phyloP scores from a whole-genome alignment of 1,140 invertebrate species.

The Rhyacophila brunnea region DNA sequence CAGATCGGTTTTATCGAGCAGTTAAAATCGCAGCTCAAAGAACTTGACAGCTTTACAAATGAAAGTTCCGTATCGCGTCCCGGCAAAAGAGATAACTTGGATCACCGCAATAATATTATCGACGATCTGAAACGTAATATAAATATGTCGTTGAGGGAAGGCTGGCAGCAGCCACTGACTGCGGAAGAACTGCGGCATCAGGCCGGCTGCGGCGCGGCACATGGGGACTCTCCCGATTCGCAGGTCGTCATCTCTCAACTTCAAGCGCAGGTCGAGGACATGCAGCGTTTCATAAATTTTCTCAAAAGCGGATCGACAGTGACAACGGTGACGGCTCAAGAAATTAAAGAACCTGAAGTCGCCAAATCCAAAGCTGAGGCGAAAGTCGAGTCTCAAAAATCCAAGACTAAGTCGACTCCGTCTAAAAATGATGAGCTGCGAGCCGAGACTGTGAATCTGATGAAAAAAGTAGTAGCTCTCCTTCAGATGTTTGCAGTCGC shows the following conservation, averaged over 20 bases:
- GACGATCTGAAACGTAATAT: conserved; percentile 82
- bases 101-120: conserved; percentile 85
- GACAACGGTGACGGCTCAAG: conserved; percentile 68
- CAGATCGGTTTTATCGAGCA: conserved; percentile 73
- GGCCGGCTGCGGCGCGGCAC: conserved; percentile 57
- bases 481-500: conserved; percentile 91
- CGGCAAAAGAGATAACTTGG: conserved; percentile 50
- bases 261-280: conserved; percentile 94
- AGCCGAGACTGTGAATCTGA: conserved; percentile 64
- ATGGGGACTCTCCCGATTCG: conserved; percentile 5
- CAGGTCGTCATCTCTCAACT: conserved; percentile 89
- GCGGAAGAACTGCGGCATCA: conserved; percentile 63
- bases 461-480: conserved; percentile 81
- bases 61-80: conserved; percentile 62
- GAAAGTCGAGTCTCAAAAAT: conserved; percentile 37
- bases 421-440: conserved; percentile 41
- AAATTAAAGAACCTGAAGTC: conserved; percentile 53
- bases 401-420: conserved; percentile 7
- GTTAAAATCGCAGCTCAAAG: conserved; percentile 88
- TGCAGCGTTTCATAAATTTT: conserved; percentile 96
- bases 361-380: conserved; percentile 54
- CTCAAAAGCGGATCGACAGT: conserved; percentile 74
- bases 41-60: conserved; percentile 92
- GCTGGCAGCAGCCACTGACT: conserved; percentile 64
- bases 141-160: conserved; percentile 66